Evolutionary conservation across 2,113 vertebrate genomes (phyloP).

Genomic region (Puma concolor): DNA sequence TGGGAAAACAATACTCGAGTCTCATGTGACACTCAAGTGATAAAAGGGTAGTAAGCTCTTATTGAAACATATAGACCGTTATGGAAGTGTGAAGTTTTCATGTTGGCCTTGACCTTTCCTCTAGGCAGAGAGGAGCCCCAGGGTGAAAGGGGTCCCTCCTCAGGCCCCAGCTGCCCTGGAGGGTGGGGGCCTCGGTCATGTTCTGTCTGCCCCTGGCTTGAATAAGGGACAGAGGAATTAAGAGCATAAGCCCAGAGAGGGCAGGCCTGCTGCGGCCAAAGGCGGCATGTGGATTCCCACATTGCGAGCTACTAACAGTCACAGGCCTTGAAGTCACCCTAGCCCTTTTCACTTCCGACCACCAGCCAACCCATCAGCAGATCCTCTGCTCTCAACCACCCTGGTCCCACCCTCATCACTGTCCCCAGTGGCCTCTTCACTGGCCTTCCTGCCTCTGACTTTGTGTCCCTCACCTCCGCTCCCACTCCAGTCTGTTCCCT

Average conservation of each 20-base stretch:
- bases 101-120: neutral
- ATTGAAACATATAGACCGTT: neutral
- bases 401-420: neutral
- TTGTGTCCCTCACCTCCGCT: neutral
- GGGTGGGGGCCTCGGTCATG: neutral
- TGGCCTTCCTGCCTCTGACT: neutral
- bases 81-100: neutral
- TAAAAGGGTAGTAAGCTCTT: neutral
- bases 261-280: neutral
- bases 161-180: neutral
- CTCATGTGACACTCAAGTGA: neutral
- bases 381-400: neutral
- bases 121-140: neutral
- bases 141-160: neutral
- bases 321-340: neutral
- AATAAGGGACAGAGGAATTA: neutral
- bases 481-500: neutral
- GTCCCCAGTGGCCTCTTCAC: neutral
- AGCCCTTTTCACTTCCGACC: neutral
- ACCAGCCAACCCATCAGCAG: neutral
- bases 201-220: neutral
- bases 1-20: neutral
- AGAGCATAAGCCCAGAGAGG: neutral
- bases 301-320: neutral
- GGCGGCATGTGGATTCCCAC: fast-evolving